Evolutionary conservation across 2,797 vertebrate species (phyloP).

Genomic region (Mormyrops boulengeri): DNA sequence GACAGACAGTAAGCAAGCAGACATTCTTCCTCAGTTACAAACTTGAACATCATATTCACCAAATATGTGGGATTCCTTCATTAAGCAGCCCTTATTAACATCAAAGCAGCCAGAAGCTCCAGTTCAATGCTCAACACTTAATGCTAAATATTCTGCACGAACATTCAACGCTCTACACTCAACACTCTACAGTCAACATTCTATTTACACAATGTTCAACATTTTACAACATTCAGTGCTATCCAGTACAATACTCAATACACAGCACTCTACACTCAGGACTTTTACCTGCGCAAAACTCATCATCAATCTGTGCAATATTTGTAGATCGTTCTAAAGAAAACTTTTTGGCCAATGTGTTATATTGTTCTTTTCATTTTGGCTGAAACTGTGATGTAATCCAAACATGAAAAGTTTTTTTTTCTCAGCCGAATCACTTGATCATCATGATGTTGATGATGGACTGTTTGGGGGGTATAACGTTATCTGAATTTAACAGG

Average conservation of each 20-base stretch:
- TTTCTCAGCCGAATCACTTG: not conserved
- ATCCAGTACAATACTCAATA: not conserved
- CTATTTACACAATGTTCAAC: not conserved
- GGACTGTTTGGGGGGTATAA: not conserved
- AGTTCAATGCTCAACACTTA: not conserved
- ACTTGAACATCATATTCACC: not conserved
- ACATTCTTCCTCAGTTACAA: not conserved
- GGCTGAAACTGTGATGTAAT: not conserved
- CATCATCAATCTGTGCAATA: not conserved
- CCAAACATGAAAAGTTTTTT: not conserved
- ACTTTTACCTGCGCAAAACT: not conserved
- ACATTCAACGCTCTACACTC: not conserved
- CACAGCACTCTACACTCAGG: not conserved
- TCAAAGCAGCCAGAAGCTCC: not conserved
- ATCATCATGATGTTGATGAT: not conserved
- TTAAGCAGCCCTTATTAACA: not conserved
- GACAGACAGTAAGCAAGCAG: not conserved
- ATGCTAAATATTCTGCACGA: not conserved
- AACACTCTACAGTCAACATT: not conserved
- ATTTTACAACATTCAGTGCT: not conserved
- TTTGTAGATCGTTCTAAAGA: not conserved
- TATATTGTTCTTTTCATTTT: not conserved
- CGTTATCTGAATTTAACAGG: conserved; percentile 5
- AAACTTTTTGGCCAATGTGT: not conserved
- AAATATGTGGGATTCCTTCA: not conserved